These are phyloP conservation scores for Tetramorium alpestre DNA, from an alignment of 1,140 invertebrate genomes.

Conservation along the genomic window DNA sequence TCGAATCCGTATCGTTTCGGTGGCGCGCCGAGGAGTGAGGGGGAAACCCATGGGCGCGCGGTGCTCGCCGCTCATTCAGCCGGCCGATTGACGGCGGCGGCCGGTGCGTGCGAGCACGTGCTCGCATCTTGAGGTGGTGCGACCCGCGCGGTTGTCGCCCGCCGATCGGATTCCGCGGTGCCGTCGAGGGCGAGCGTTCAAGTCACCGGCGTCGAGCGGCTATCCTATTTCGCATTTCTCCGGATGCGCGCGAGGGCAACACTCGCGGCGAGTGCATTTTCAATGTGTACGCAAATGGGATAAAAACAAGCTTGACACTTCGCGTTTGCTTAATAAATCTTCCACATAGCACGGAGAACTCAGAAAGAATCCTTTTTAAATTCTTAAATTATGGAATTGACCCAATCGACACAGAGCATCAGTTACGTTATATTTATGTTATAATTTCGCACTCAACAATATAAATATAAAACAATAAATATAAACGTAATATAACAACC, in stretches of 20 bases:
- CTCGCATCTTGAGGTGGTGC: neutral
- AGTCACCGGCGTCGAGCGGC: neutral
- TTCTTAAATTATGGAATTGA: too few relatives aligned
- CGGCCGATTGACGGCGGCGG: slow-evolving; percentile 17
- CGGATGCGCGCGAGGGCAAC: neutral
- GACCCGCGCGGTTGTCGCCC: neutral
- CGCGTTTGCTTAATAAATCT: too few relatives aligned
- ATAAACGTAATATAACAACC: too few relatives aligned
- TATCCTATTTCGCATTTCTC: neutral
- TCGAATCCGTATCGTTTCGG: slow-evolving; percentile 59
- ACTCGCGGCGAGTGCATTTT: neutral
- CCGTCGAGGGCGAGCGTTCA: neutral
- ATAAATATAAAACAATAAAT: too few relatives aligned
- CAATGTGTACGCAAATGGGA: neutral
- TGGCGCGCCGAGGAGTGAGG: slow-evolving; percentile 25
- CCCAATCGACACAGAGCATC: too few relatives aligned
- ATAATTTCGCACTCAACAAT: too few relatives aligned
- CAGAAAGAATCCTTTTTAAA: too few relatives aligned
- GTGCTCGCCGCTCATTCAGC: slow-evolving; percentile 23
- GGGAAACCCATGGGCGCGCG: neutral
- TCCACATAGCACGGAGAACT: too few relatives aligned
- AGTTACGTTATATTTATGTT: too few relatives aligned
- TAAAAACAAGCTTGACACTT: neutral
- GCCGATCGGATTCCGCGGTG: too few relatives aligned
- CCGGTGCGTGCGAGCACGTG: neutral